phyloP scores from a whole-genome alignment of 2,888 invertebrate genomes.

The Monochamus alternatus region DNA sequence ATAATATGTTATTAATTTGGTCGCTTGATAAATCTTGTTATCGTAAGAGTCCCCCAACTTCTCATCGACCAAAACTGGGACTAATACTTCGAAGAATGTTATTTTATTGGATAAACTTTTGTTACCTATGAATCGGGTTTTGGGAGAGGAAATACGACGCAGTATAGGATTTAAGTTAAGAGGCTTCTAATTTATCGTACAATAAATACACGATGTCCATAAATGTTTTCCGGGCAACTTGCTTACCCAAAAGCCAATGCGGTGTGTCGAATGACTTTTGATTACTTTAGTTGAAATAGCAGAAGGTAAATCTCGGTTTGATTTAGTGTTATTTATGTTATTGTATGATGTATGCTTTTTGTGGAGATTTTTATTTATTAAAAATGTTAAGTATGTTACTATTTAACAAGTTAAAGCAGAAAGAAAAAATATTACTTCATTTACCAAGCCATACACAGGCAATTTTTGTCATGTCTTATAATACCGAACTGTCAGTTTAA shows the following conservation, averaged over 20 bases:
- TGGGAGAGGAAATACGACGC: neutral
- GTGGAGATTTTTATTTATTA: no score
- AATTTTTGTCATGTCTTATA: no score
- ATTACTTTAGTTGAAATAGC: conserved; percentile 1
- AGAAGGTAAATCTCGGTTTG: no score
- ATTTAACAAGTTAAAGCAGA: no score
- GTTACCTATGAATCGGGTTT: neutral
- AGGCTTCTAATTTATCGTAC: neutral
- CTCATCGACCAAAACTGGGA: neutral
- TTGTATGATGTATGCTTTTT: no score
- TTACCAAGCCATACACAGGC: no score
- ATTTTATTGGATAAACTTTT: neutral
- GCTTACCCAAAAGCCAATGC: conserved; percentile 10
- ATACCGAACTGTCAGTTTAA: no score
- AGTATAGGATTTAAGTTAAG: neutral
- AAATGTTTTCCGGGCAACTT: conserved; percentile 6
- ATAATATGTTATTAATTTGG: no score
- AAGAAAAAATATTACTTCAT: no score
- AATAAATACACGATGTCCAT: neutral
- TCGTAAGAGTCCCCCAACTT: no score
- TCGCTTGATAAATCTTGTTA: no score
- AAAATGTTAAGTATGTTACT: no score
- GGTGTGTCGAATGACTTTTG: neutral
- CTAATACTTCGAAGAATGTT: neutral
- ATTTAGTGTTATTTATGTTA: neutral